Conservation (phyloP, 2,113 vertebrate species). For the pig (Sus scrofa) region T2T-Sscrofa CM000822.6:32225501-32226000, state of each 20-base stretch:
- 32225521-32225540: neutral
- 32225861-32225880: constrained; percentile 53
- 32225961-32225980: constrained; percentile 78
- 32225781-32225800: neutral
- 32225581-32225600: neutral
- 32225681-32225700: neutral
- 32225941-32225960: constrained; percentile 74
- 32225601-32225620: neutral
- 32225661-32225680: neutral
- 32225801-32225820: neutral
- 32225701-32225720: neutral
- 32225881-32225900: neutral
- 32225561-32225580: neutral
- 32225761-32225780: neutral
- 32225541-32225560: neutral
- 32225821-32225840: neutral
- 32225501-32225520: neutral
- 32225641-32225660: neutral
- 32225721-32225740: neutral
- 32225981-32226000: constrained; percentile 75
- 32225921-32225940: constrained; percentile 76
- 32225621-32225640: neutral
- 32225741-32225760: neutral
- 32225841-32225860: neutral
- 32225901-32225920: constrained; percentile 50